Conservation (phyloP, 1,140 invertebrate genomes). For the Drosophila melanogaster region DNA sequence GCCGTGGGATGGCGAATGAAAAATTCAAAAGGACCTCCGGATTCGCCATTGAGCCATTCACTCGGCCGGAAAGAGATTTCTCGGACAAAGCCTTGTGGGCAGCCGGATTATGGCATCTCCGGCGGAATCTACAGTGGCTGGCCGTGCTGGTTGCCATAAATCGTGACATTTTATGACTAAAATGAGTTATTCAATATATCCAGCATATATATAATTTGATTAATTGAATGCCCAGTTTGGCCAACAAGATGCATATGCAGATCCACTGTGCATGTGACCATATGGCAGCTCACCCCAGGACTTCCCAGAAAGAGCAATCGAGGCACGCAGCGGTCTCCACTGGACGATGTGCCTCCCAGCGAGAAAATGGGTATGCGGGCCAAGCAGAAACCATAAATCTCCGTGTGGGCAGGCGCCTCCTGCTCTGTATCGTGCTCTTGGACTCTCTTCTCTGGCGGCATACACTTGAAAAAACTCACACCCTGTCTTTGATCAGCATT, state of each 20-base stretch:
- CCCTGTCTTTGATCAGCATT: no score
- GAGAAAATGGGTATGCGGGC: constrained; percentile 27
- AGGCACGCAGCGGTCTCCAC: constrained; percentile 19
- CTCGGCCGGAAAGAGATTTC: constrained; percentile 4
- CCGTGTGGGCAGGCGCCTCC: constrained; percentile 44
- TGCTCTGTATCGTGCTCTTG: constrained; percentile 1
- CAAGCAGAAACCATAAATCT: constrained; percentile 45
- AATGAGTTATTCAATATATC: neutral
- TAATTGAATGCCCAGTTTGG: neutral
- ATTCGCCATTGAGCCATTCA: constrained; percentile 32
- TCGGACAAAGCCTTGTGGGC: constrained; percentile 41
- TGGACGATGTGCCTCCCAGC: constrained; percentile 11
- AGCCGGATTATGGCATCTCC: constrained; percentile 19
- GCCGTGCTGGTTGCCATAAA: neutral
- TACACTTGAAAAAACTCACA: neutral
- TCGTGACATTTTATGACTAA: constrained; percentile 2
- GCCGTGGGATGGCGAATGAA: constrained; percentile 45
- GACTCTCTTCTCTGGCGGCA: neutral
- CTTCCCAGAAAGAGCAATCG: constrained; percentile 7
- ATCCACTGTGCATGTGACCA: constrained; percentile 8
- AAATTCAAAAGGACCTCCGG: constrained; percentile 41
- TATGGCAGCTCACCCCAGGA: constrained; percentile 31
- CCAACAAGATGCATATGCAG: no score
- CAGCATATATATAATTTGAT: neutral
- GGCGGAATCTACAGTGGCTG: neutral